Conservation (phyloP, 1,140 invertebrate species). For the Campoletis sonorensis region DNA sequence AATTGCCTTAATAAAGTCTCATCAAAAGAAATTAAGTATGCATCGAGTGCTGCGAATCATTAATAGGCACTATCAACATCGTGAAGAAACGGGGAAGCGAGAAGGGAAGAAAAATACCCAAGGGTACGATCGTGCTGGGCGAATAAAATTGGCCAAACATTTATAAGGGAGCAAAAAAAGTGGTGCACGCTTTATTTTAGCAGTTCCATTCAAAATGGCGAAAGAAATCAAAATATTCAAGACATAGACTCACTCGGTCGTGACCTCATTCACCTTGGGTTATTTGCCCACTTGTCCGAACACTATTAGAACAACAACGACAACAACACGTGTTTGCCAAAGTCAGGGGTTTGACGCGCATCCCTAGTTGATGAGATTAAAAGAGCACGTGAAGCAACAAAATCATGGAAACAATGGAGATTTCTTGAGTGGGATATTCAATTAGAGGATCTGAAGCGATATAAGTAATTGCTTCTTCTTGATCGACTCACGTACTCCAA, state of each 20-base stretch:
- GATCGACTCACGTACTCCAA: conserved; percentile 52
- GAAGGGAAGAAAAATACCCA: not conserved
- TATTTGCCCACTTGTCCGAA: conserved; percentile 15
- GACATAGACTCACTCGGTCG: not conserved
- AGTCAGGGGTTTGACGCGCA: not conserved
- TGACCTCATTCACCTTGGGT: not conserved
- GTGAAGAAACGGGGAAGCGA: not conserved
- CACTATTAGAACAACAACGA: conserved; percentile 3
- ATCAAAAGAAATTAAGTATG: conserved; percentile 46
- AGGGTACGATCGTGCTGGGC: conserved; percentile 17
- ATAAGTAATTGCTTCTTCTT: conserved; percentile 45
- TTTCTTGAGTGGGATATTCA: not conserved
- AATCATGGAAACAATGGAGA: conserved; percentile 22
- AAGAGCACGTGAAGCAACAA: not conserved
- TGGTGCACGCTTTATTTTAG: conserved; percentile 28
- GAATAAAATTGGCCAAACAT: conserved; percentile 14
- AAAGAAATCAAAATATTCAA: not conserved
- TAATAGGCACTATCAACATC: conserved; percentile 14
- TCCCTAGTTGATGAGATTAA: not conserved
- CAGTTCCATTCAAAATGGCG: not conserved
- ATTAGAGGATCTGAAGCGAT: conserved; percentile 5
- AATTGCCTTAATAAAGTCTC: conserved; percentile 39
- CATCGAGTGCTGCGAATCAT: conserved; percentile 43
- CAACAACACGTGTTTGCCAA: not conserved
- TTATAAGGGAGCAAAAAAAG: conserved; percentile 14